Conservation (phyloP, 2,113 vertebrate genomes). For the Ageneiosus marmoratus region DNA sequence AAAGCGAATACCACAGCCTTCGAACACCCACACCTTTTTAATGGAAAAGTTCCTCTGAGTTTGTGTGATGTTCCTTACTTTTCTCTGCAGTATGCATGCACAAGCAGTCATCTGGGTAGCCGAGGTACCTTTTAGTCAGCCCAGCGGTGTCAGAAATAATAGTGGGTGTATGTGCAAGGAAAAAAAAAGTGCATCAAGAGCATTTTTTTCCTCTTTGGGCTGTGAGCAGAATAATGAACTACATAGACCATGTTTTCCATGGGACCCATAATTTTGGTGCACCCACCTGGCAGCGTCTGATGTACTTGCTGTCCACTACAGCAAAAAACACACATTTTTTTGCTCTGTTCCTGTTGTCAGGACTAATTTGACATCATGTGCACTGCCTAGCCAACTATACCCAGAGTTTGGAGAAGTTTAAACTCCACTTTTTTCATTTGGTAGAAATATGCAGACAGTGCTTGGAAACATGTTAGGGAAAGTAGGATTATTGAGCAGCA, state of each 20-base stretch:
- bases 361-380: conserved; percentile 74
- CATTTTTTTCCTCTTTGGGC: conserved; percentile 59
- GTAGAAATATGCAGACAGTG: conserved; percentile 5
- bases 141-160: conserved; percentile 66
- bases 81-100: conserved; percentile 35
- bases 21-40: conserved; percentile 21
- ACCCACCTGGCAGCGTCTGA: conserved; percentile 67
- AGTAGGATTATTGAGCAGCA: conserved; percentile 21
- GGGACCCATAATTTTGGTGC: conserved; percentile 65
- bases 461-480: neutral
- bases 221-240: conserved; percentile 70
- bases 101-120: conserved; percentile 31
- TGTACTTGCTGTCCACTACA: conserved; percentile 53
- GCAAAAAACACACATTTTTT: conserved; percentile 70
- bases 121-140: conserved; percentile 55
- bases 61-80: conserved; percentile 26
- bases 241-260: conserved; percentile 61
- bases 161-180: conserved; percentile 48
- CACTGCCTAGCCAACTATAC: conserved; percentile 33
- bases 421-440: conserved; percentile 25
- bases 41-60: conserved; percentile 34
- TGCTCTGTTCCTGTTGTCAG: conserved; percentile 64
- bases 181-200: conserved; percentile 57
- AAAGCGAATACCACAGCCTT: neutral
- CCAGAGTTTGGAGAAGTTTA: conserved; percentile 21